phyloP scores from a whole-genome alignment of 2,113 vertebrate genomes.

The Chloroceryle aenea region DNA sequence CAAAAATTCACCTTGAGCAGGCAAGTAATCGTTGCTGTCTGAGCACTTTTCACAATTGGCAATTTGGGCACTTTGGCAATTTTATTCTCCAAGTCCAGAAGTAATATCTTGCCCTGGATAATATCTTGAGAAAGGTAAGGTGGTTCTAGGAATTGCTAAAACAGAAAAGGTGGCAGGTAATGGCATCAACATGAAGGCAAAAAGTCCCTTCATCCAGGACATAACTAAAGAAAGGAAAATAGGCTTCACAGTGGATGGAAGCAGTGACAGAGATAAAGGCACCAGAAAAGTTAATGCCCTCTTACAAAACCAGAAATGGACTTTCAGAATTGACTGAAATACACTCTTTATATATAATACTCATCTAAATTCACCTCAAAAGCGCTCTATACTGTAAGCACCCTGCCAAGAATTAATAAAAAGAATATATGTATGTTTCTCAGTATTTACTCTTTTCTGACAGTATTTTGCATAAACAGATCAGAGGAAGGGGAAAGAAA shows the following conservation, averaged over 20 bases:
- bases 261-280: neutral
- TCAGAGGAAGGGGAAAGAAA: neutral
- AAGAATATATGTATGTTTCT: slow-evolving; percentile 40
- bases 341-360: slow-evolving; percentile 24
- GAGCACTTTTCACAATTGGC: neutral
- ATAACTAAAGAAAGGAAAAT: slow-evolving; percentile 36
- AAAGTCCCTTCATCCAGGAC: neutral
- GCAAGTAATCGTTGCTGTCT: neutral
- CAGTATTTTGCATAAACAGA: slow-evolving; percentile 56
- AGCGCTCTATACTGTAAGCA: slow-evolving; percentile 23
- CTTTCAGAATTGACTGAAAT: slow-evolving; percentile 30
- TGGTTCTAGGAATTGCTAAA: slow-evolving; percentile 45
- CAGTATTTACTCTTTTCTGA: slow-evolving; percentile 37
- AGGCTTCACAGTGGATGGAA: neutral
- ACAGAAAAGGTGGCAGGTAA: slow-evolving; percentile 9
- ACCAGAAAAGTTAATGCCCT: neutral
- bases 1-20: neutral
- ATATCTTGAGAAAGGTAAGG: neutral
- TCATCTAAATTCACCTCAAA: slow-evolving; percentile 52
- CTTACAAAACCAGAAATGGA: slow-evolving; percentile 35
- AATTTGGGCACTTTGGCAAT: neutral
- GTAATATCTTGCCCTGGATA: neutral
- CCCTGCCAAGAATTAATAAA: slow-evolving; percentile 66
- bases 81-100: neutral
- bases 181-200: neutral